Evolutionary conservation across 92 coral and sea anemone genomes (phyloP).

Genomic region (Hydrozoanthus gracilis): DNA sequence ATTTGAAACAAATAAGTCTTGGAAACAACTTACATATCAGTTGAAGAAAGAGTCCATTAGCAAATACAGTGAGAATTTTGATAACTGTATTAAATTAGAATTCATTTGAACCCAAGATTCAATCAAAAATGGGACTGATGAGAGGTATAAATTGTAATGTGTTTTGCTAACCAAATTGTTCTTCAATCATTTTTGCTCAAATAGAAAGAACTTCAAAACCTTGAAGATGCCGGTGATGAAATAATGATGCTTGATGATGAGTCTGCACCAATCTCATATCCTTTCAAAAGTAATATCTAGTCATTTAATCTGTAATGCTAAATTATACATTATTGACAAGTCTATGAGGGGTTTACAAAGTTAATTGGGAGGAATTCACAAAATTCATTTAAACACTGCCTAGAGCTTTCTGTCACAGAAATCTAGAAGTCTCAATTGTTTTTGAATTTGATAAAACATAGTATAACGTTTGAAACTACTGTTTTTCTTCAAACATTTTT

Average conservation of each 20-base stretch:
- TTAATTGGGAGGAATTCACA: not conserved
- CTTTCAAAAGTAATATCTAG: constrained; percentile 44
- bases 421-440: not conserved
- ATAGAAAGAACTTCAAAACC: constrained; percentile 39
- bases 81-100: no score
- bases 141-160: no score
- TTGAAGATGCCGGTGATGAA: constrained; percentile 88
- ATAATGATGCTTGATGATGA: constrained; percentile 89
- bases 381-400: not conserved
- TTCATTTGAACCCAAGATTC: no score
- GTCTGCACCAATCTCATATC: constrained; percentile 81
- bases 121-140: no score
- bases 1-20: no score
- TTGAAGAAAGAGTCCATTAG: no score
- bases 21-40: no score
- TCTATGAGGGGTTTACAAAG: not conserved
- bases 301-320: not conserved
- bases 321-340: not conserved
- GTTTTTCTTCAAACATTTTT: not conserved
- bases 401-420: not conserved
- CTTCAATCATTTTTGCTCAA: no score
- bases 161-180: no score
- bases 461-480: not conserved
- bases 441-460: not conserved
- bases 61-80: no score